phyloP scores from a whole-genome alignment of 2,113 vertebrate species.

The Pan troglodytes region DNA sequence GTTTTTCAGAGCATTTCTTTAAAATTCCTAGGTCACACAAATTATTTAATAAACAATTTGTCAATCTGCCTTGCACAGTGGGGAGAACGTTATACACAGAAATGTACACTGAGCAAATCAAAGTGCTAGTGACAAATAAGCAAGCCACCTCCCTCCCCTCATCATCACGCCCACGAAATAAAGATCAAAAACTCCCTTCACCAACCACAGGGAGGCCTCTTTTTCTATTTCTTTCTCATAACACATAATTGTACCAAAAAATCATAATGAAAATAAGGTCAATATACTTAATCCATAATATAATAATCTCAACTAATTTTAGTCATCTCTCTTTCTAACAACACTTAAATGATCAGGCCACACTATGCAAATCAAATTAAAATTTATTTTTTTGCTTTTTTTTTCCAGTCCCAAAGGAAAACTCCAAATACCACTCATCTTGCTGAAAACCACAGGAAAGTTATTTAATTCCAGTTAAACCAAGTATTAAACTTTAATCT shows the following conservation, averaged over 20 bases:
- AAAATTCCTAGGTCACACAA: conserved; percentile 15
- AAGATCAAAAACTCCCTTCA: background rate
- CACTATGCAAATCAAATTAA: background rate
- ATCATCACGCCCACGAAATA: background rate
- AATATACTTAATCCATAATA: background rate
- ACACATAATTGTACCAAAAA: conserved; percentile 19
- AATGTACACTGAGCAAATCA: background rate
- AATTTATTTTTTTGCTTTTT: background rate
- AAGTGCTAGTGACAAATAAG: background rate
- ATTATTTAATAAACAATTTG: conserved; percentile 47
- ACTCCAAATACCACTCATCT: background rate
- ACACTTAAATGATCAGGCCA: conserved; percentile 8
- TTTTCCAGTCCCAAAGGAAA: conserved; percentile 18
- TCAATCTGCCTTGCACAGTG: background rate
- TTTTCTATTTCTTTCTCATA: background rate
- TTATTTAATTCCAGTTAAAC: conserved; percentile 10
- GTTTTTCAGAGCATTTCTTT: conserved; percentile 21
- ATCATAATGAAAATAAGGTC: conserved; percentile 21
- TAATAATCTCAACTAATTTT: conserved; percentile 16
- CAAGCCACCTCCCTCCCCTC: background rate
- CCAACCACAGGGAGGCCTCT: background rate
- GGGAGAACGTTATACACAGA: background rate
- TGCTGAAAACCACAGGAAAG: conserved; percentile 20
- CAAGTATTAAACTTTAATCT: conserved; percentile 3
- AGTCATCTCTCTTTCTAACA: background rate